A percentile compares a stretch with the other conserved stretches of the same genome.
phyloP scores from a whole-genome alignment of 1,140 invertebrate species.

The Archivesica marissinica region DNA sequence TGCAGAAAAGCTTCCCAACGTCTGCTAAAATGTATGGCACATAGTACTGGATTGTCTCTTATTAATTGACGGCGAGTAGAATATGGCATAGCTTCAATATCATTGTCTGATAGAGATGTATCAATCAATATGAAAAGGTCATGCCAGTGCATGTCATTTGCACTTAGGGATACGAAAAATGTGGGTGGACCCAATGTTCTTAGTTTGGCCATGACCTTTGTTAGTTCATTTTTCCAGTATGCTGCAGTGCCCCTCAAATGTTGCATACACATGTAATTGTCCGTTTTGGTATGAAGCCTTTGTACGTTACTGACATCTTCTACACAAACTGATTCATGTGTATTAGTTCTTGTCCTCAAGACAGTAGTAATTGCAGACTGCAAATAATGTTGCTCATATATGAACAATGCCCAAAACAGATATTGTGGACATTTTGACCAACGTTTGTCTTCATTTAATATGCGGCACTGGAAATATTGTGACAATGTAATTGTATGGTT shows the following conservation, averaged over 20 bases:
- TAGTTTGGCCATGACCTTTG: neutral
- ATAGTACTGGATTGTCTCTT: conserved; percentile 26
- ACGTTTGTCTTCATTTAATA: neutral
- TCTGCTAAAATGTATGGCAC: conserved; percentile 42
- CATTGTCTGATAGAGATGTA: neutral
- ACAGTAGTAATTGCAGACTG: neutral
- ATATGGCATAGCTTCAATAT: too few species aligned
- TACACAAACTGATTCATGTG: neutral
- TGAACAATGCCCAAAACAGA: neutral
- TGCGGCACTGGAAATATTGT: neutral
- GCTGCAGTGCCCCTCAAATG: neutral
- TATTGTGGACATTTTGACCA: neutral
- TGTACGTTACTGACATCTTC: neutral
- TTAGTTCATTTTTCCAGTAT: conserved; percentile 4
- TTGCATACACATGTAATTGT: conserved; percentile 4
- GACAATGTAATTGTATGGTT: neutral
- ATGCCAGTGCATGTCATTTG: neutral
- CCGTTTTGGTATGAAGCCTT: neutral
- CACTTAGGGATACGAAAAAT: conserved; percentile 13
- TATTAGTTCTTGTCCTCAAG: neutral
- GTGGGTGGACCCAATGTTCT: neutral
- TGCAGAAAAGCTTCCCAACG: conserved; percentile 61
- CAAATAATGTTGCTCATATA: conserved; percentile 1
- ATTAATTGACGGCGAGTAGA: neutral
- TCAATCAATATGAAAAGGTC: neutral